A percentile compares a stretch with the other conserved stretches of the same genome.
phyloP scores from a whole-genome alignment of 2,888 invertebrate genomes.

The Zeuzera pyrina region DNA sequence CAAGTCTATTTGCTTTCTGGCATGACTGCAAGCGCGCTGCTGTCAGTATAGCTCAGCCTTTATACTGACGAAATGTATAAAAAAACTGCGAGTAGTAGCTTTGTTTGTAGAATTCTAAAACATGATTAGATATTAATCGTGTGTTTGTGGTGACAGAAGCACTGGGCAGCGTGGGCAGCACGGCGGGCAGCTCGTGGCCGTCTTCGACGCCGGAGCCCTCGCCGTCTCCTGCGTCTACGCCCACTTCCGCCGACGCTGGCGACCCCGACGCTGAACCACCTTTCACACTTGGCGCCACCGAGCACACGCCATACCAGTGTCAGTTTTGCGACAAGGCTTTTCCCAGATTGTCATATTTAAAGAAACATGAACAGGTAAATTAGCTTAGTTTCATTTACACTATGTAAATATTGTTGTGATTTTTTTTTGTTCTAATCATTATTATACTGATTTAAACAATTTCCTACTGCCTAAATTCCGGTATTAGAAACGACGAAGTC shows the following conservation, averaged over 20 bases:
- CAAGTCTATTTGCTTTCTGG: too few relatives aligned
- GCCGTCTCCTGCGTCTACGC: conserved; percentile 76
- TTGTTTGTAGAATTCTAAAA: neutral
- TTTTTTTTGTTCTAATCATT: too few relatives aligned
- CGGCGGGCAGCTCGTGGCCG: conserved; percentile 78
- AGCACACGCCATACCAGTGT: conserved; percentile 89
- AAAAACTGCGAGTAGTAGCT: too few relatives aligned
- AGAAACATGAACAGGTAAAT: conserved; percentile 97
- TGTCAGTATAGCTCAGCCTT: too few relatives aligned
- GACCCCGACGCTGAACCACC: conserved; percentile 76
- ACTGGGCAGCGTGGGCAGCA: conserved; percentile 76
- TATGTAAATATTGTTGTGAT: too few relatives aligned
- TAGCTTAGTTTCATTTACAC: too few relatives aligned
- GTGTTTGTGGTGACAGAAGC: conserved; percentile 64
- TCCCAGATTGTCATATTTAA: conserved; percentile 87
- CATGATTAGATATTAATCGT: neutral
- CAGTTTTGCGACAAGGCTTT: conserved; percentile 94
- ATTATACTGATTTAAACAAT: too few relatives aligned
- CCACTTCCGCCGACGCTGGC: conserved; percentile 77
- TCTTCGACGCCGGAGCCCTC: conserved; percentile 76
- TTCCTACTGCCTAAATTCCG: too few relatives aligned
- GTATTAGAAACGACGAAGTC: too few relatives aligned
- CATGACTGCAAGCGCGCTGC: too few relatives aligned
- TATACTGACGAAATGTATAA: too few relatives aligned
- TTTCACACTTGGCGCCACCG: conserved; percentile 78